Conservation (phyloP, 2,888 invertebrate genomes). For the Halictus ligatus region DNA sequence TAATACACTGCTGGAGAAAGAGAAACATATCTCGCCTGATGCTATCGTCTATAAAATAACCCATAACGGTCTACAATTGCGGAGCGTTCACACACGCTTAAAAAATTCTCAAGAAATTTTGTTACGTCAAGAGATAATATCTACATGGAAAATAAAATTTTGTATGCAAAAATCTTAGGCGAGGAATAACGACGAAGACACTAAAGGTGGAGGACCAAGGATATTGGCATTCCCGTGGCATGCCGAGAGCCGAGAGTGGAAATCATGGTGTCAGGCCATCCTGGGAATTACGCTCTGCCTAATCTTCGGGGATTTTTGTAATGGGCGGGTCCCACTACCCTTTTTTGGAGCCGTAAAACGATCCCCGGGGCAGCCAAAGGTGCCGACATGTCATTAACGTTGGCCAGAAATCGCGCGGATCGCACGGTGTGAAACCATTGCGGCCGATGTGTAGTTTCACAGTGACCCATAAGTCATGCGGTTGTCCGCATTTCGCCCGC, state of each 20-base stretch:
- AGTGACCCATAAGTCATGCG: constrained; percentile 49
- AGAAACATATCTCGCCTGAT: not conserved
- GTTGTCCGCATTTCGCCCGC: constrained; percentile 13
- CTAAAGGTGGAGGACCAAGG: not conserved
- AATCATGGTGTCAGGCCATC: constrained; percentile 27
- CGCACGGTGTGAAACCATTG: constrained; percentile 66
- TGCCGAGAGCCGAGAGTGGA: constrained; percentile 4
- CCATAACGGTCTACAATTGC: not conserved
- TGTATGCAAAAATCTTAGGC: not conserved
- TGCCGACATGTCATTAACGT: constrained; percentile 78
- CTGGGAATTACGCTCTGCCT: constrained; percentile 60
- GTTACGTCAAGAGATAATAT: not conserved
- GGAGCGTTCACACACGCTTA: not conserved
- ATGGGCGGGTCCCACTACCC: constrained; percentile 29
- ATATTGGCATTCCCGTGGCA: constrained; percentile 22
- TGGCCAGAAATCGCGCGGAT: constrained; percentile 70
- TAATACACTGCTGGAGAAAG: not conserved
- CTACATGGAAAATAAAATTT: not conserved
- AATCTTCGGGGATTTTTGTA: constrained; percentile 64
- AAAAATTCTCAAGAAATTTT: not conserved
- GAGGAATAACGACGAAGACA: not conserved
- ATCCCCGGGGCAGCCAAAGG: constrained; percentile 55
- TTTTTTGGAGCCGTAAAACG: constrained; percentile 31
- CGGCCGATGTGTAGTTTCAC: not conserved
- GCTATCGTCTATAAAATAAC: not conserved